phyloP scores from a whole-genome alignment of 2,888 invertebrate genomes.

The Dusona sp. region DNA sequence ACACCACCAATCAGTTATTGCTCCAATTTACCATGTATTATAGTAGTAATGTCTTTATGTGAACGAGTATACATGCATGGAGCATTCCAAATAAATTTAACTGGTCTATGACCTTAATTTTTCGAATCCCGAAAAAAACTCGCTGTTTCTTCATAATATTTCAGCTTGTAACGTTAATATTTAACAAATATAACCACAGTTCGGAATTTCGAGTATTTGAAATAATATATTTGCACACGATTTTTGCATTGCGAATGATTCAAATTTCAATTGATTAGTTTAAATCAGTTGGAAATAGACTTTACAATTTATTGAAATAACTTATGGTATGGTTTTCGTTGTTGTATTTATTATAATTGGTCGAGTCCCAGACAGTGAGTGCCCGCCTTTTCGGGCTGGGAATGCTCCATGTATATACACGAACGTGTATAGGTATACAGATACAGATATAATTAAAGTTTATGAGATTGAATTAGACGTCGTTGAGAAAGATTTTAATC shows the following conservation, averaged over 20 bases:
- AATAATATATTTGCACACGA: not conserved
- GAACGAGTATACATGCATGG: not conserved
- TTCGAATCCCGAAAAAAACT: not conserved
- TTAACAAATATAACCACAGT: not conserved
- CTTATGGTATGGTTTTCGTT: not conserved
- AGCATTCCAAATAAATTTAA: not conserved
- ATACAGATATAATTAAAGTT: constrained; percentile 41
- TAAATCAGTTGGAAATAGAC: not conserved
- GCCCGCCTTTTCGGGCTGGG: not conserved
- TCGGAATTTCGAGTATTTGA: not conserved
- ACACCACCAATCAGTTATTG: constrained; percentile 65
- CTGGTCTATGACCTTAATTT: not conserved
- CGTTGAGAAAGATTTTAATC: constrained; percentile 35
- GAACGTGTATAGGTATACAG: constrained; percentile 29
- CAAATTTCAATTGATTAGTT: not conserved
- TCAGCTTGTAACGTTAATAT: not conserved
- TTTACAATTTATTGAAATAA: not conserved
- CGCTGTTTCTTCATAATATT: not conserved
- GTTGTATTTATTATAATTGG: not conserved
- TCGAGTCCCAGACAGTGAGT: not conserved
- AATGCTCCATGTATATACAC: not conserved
- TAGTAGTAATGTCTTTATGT: constrained; percentile 6
- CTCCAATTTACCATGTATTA: constrained; percentile 63
- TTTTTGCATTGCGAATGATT: not conserved
- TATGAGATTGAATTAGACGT: constrained; percentile 55